Percentiles rank a stretch among this genome's conserved stretches.
Conservation (phyloP, 2,888 invertebrate species). For the Taenaris catops region DNA sequence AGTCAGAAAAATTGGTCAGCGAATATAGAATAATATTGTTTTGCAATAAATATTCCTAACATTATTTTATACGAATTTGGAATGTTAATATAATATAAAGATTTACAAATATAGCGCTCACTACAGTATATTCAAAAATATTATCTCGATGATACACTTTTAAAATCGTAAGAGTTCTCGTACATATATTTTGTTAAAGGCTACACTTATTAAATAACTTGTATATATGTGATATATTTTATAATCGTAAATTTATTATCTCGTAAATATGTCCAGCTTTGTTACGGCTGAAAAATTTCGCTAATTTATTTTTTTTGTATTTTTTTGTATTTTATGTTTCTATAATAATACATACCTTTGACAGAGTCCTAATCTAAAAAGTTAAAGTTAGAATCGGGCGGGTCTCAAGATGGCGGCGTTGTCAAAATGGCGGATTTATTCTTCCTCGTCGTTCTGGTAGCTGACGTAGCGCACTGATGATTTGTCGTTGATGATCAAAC, state of each 20-base stretch:
- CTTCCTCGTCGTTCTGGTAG: slow-evolving; percentile 95
- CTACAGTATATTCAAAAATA: slow-evolving; percentile 40
- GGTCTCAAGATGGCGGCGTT: slow-evolving; percentile 44
- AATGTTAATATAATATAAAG: slow-evolving; percentile 34
- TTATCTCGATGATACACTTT: slow-evolving; percentile 11
- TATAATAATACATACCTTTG: slow-evolving; percentile 17
- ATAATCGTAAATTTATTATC: slow-evolving; percentile 10
- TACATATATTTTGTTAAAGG: slow-evolving; percentile 4
- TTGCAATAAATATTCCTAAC: slow-evolving; percentile 6
- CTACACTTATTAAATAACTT: slow-evolving; percentile 3
- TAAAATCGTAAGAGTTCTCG: slow-evolving; percentile 19
- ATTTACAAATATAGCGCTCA: slow-evolving; percentile 34
- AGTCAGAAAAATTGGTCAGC: slow-evolving; percentile 24
- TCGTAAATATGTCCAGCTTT: slow-evolving; percentile 19
- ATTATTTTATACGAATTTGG: slow-evolving; percentile 24
- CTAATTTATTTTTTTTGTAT: slow-evolving; percentile 19
- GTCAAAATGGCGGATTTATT: slow-evolving; percentile 52
- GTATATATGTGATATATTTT: slow-evolving; percentile 13
- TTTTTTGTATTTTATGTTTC: slow-evolving; percentile 8
- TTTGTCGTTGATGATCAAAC: slow-evolving; percentile 93
- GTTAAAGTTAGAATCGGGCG: slow-evolving; percentile 29
- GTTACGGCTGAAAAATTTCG: too few relatives aligned
- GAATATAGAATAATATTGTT: slow-evolving; percentile 12
- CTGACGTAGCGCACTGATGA: slow-evolving; percentile 97
- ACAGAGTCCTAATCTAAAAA: too few relatives aligned